phyloP scores from a whole-genome alignment of 2,797 vertebrate species.

The Urosaurus nigricauda region DNA sequence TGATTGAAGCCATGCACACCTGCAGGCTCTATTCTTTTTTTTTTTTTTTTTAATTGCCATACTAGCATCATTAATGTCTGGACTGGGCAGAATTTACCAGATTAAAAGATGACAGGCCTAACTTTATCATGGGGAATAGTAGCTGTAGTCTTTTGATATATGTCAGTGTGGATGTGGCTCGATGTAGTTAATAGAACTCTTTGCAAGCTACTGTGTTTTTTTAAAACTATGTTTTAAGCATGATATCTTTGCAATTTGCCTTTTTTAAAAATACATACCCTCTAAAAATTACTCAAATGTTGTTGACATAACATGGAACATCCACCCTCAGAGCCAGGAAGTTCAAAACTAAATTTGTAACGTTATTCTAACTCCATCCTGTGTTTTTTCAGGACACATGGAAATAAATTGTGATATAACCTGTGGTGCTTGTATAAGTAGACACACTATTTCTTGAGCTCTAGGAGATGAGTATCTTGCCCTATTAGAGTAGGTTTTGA shows the following conservation, averaged over 20 bases:
- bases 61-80: slow-evolving; percentile 5
- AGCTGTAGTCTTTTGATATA: background rate
- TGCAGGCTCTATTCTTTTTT: background rate
- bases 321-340: slow-evolving; percentile 20
- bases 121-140: background rate
- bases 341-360: slow-evolving; percentile 23
- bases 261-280: slow-evolving; percentile 9
- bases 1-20: background rate
- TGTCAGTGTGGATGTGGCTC: background rate
- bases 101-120: background rate
- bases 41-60: background rate
- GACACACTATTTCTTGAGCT: slow-evolving; percentile 10
- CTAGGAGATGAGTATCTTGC: background rate
- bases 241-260: slow-evolving; percentile 10
- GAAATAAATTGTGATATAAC: slow-evolving; percentile 15
- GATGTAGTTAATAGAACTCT: slow-evolving; percentile 17
- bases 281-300: background rate
- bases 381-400: slow-evolving; percentile 17
- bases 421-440: background rate
- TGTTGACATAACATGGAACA: slow-evolving; percentile 19
- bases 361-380: background rate
- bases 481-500: background rate
- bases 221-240: background rate
- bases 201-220: slow-evolving; percentile 13
- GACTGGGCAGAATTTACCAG: background rate